Base-by-base conservation (phyloP, 2,888 invertebrate genomes). In the Liodrosophila aerea region DNA sequence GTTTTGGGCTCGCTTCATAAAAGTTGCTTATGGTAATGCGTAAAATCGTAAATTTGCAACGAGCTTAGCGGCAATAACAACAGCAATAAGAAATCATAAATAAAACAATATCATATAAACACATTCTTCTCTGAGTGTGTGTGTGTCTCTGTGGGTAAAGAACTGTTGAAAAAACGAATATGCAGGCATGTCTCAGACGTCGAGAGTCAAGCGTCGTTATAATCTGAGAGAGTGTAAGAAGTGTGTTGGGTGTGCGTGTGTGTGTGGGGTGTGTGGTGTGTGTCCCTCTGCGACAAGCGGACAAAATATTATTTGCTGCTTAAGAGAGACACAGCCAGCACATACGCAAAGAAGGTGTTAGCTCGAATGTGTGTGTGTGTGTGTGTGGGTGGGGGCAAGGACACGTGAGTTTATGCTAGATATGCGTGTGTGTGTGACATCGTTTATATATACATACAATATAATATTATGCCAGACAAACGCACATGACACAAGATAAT, bases 61-160 rank as follows among this genome's bases (percentile, higher is more conserved):
- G 60, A 59, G 64, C 72, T 62, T 62, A 69, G 73, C 73, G 34
- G 57, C 67, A 66, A 68, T 67, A 68, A 64, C 50, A 60, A 40
- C 53, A 66, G 57, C 60, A 62, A 73, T 83, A 83, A 76, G 67
- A 70, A 81, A 80, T 80, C 76, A 81, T 80, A 84, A 80, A 80
- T 80, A 84, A 77, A 81, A 80, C 81, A 84, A 76, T 78, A 76
- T 68, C 64, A 50, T 50, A 80, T 71, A 74, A 81, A 69, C 66
- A 68, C 80, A 75, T 59, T 60, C 44, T 34, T 41, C 47, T 43
- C n/a, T 44, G 9, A 7, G 27, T 16, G 57, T 3, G 9, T 13
- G 18, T 15, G 34, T 4, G 34, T 12, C 31, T 8, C 11, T 1
- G 34, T 7, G 13, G 16, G 30, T 5, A 43, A 18, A 34, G 9